Base-by-base conservation (phyloP, 2,888 invertebrate genomes). In the Hyles lineata region DNA sequence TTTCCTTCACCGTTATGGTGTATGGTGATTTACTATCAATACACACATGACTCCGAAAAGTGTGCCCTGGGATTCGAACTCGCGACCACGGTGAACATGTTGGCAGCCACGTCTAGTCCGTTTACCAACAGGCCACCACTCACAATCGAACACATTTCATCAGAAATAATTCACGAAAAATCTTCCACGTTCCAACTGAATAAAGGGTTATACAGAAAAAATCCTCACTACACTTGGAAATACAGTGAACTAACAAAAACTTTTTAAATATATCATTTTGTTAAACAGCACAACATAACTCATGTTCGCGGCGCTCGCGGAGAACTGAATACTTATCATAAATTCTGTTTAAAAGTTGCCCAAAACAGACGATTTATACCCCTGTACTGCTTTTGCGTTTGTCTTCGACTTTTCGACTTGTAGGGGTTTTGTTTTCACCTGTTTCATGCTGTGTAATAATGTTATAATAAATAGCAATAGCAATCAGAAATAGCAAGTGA, bases 211-310 rank as follows among this genome's bases (percentile, higher is more conserved):
- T 43, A 67, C 17, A 67, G 43, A 7, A 67, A 21, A 15, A 50
- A 67, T 23, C 21, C 25, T 23, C 43, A 50, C 35, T 43, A 63
- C 23, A 50, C 23, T 50, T 67, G 35, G 43, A 23, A 50, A 67
- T 67, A 67, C 67, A 67, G 50, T 67, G 67, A 67, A 50, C 67
- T 67, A 67, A 67, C 67, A 67, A 50, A 74, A 82, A 81, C 83
- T 82, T 81, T 84, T 81, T 73, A 83, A 82, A 87, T 85, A 85
- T 84, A 84, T 86, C 83, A 86, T 85, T 84, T 82, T 74, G 81
- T 83, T 83, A 84, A 86, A 85, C 88, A 85, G 84, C 84, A 83
- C 82, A 85, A 81, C 81, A 85, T 86, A 87, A 87, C 85, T 89
- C 87, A 87, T 85, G 87, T 87, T 85, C 84, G 82, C 76, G 79